Base-by-base conservation (phyloP, 2,113 vertebrate species). In the Numenius arquata region DNA sequence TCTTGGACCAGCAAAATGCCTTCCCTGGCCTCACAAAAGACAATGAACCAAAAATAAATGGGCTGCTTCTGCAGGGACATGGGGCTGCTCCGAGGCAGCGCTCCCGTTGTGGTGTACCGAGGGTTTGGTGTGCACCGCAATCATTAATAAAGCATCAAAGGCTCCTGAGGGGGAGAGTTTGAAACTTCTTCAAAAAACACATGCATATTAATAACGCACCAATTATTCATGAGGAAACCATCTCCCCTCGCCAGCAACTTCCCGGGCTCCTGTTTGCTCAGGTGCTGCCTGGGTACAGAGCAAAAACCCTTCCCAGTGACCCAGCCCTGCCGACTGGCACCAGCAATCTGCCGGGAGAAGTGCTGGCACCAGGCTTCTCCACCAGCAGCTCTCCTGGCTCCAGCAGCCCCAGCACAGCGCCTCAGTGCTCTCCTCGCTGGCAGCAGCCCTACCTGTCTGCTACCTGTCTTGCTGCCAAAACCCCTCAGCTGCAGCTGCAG, bases 81-180 rank as follows among this genome's bases (percentile, higher is more conserved):
- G 6, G 36, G 79, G 48, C 58, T 10, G 88, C 80, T 66, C 66
- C 29, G 6, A n/a, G 82, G 43, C 47, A 27, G 48, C 6, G 15
- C 48, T 77, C 74, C 41, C 1, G 3, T 7, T 16, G 58, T 4
- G 3, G 50, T 13, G 59, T 15, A 40, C 9, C 0, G 6, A 41
- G 88, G 63, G 63, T 18, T 55, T 6, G 30, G 27, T 63, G 59
- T 18, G 58, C 4, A 0, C 88, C 3, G 0, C 6, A 1, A 15
- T 21, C 77, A 47, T 83, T 45, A 90, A 96, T 85, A 95, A 91
- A 81, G 65, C 97, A 97, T 82, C 94, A 95, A 90, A 95, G 84
- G 89, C 82, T 83, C 93, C 93, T 41, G 43, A 74, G 65, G 65
- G 90, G 43, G 40, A 50, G 80, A 73, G 59, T 19, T 25, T 56